These are phyloP conservation scores for Sebastes nivosus DNA, from an alignment of 2,797 vertebrate genomes.

Conservation along the genomic window DNA sequence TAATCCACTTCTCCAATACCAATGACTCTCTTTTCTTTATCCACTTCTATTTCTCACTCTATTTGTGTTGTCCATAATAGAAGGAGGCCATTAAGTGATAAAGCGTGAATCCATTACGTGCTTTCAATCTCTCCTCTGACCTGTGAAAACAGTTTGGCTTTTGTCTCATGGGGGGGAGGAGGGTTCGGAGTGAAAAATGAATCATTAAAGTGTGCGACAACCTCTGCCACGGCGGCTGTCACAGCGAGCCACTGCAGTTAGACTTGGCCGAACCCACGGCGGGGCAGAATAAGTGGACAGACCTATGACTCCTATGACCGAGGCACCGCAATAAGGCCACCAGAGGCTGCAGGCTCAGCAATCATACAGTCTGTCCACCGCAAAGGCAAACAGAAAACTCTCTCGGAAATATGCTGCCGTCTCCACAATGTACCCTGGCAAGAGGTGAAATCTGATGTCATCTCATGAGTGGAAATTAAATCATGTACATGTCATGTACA, in stretches of 20 bases:
- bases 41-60: slow-evolving; percentile 12
- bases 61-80: slow-evolving; percentile 50
- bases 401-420: slow-evolving; percentile 14
- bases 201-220: slow-evolving; percentile 59
- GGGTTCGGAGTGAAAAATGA: slow-evolving; percentile 43
- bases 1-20: slow-evolving; percentile 11
- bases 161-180: slow-evolving; percentile 41
- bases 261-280: slow-evolving; percentile 17
- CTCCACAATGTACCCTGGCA: not conserved
- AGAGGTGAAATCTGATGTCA: slow-evolving; percentile 1
- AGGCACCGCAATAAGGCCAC: slow-evolving; percentile 14
- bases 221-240: slow-evolving; percentile 40
- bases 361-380: slow-evolving; percentile 14
- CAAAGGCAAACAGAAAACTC: slow-evolving; percentile 16
- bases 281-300: slow-evolving; percentile 46
- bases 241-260: slow-evolving; percentile 36
- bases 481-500: not conserved
- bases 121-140: slow-evolving; percentile 52
- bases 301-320: slow-evolving; percentile 41
- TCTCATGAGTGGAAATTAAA: not conserved
- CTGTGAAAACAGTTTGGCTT: slow-evolving; percentile 63
- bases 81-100: slow-evolving; percentile 45
- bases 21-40: not conserved
- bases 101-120: slow-evolving; percentile 58
- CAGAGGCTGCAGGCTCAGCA: slow-evolving; percentile 21